Conservation (phyloP, 2,888 invertebrate species). For the Thera obeliscata region DNA sequence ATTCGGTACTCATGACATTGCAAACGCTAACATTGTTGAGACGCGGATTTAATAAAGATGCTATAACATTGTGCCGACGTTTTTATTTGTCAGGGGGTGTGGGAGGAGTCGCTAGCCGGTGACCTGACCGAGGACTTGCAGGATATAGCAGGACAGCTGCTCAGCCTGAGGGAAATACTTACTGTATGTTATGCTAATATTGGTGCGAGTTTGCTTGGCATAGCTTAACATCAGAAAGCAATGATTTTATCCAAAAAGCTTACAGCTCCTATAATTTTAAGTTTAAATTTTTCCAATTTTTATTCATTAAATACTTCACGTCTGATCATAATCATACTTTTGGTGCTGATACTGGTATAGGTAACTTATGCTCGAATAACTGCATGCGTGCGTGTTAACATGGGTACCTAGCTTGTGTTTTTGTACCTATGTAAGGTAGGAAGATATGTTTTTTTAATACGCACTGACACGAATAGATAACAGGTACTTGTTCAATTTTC, state of each 20-base stretch:
- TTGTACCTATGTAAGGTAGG: too few species aligned
- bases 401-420: too few species aligned
- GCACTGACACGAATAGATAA: too few species aligned
- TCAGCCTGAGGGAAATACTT: constrained; percentile 60
- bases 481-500: constrained; percentile 30
- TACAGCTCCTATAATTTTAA: too few species aligned
- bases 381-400: not conserved
- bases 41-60: constrained; percentile 20
- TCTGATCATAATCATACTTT: not conserved
- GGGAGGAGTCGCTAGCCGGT: constrained; percentile 60
- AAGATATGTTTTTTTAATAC: too few species aligned
- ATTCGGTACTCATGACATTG: constrained; percentile 66
- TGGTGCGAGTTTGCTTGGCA: constrained; percentile 19
- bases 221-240: too few species aligned
- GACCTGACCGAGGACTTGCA: constrained; percentile 63
- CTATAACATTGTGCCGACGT: constrained; percentile 26
- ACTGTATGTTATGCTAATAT: constrained; percentile 54
- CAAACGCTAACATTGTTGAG: constrained; percentile 3
- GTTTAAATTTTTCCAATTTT: too few species aligned
- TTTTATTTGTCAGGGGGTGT: constrained; percentile 60
- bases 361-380: not conserved
- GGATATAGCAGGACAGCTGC: constrained; percentile 62
- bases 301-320: too few species aligned
- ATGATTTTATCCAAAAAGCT: too few species aligned
- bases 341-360: not conserved